A percentile compares a stretch with the other conserved stretches of the same genome.
Evolutionary conservation across 2,113 vertebrate species (phyloP).

Genomic region (Aegotheles bennettii): DNA sequence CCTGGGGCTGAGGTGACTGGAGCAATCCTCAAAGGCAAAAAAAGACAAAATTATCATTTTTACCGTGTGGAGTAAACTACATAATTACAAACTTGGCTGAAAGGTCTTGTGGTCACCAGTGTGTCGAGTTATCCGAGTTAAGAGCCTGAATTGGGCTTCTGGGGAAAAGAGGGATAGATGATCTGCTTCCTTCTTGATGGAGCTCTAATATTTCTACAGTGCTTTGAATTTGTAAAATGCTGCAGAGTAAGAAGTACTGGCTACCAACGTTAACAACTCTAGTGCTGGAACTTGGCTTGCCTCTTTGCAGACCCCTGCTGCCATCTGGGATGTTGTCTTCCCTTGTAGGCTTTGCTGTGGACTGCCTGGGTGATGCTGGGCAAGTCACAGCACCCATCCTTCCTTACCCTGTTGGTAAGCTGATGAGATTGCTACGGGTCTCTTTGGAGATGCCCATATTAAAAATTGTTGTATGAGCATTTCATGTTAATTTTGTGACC

Average conservation of each 20-base stretch:
- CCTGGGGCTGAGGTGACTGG: background rate
- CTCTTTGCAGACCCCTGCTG: background rate
- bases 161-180: background rate
- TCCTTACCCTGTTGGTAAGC: fast-evolving
- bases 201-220: background rate
- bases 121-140: background rate
- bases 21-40: background rate
- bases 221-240: background rate
- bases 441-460: background rate
- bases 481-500: background rate
- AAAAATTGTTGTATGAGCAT: background rate
- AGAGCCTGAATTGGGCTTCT: background rate
- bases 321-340: background rate
- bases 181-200: background rate
- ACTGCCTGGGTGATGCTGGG: background rate
- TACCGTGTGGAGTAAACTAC: background rate
- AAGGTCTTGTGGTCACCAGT: background rate
- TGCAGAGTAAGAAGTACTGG: background rate
- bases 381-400: background rate
- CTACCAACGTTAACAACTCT: background rate
- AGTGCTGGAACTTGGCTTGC: background rate
- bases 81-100: background rate
- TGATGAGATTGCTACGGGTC: background rate
- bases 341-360: background rate
- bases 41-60: background rate